Evolutionary conservation across 2,797 vertebrate genomes (phyloP).

Genomic region (Alauda arvensis): DNA sequence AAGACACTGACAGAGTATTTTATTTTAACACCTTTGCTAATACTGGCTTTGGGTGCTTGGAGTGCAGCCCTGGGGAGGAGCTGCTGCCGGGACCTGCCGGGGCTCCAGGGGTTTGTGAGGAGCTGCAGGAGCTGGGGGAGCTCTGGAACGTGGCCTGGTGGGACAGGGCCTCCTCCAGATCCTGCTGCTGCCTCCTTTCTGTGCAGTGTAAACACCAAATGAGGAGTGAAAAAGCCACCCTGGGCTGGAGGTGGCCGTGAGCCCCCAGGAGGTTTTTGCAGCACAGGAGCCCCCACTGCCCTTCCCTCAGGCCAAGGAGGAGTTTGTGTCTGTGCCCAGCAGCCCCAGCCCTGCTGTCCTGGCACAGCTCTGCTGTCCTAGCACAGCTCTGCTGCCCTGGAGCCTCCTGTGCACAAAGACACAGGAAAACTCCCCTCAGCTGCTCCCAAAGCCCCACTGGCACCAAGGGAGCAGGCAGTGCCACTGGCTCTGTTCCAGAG

Average conservation of each 20-base stretch:
- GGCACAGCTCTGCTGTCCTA: neutral
- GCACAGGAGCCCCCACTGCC: neutral
- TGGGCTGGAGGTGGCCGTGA: neutral
- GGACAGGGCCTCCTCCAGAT: neutral
- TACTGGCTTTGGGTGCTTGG: constrained; percentile 6
- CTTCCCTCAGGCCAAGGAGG: neutral
- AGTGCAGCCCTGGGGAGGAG: neutral
- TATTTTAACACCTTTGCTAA: neutral
- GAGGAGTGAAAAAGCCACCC: neutral
- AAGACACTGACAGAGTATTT: constrained; percentile 13
- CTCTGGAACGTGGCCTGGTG: neutral
- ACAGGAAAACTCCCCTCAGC: neutral
- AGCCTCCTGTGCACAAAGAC: neutral
- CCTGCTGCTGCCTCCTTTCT: neutral
- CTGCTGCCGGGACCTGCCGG: neutral
- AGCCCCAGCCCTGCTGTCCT: neutral
- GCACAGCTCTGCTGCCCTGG: neutral
- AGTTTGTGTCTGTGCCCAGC: neutral
- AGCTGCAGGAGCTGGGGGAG: fast-evolving
- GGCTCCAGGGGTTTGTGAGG: neutral
- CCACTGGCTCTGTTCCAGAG: neutral
- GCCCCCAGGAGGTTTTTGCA: neutral
- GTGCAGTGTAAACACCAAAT: fast-evolving
- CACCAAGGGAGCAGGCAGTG: neutral
- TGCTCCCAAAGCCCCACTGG: neutral